Evolutionary conservation across 2,113 vertebrate genomes (phyloP).

Genomic region (Chaetura pelagica): DNA sequence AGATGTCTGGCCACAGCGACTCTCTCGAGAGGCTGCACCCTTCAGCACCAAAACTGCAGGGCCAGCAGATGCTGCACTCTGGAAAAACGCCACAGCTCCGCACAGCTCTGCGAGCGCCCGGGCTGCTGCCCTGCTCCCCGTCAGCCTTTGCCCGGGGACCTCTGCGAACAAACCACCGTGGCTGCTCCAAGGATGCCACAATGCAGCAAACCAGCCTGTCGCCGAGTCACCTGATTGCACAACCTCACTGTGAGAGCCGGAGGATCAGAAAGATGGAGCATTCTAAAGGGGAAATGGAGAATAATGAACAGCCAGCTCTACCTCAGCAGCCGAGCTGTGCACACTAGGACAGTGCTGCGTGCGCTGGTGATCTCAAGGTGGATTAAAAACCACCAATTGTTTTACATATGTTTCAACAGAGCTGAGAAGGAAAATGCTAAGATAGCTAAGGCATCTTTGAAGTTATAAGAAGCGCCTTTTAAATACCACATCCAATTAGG

Average conservation of each 20-base stretch:
- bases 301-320: background rate
- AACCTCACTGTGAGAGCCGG: background rate
- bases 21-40: background rate
- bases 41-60: background rate
- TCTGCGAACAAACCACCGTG: background rate
- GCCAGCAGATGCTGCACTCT: background rate
- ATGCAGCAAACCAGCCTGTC: slow-evolving; percentile 58
- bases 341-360: background rate
- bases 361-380: background rate
- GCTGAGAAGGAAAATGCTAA: background rate
- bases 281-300: slow-evolving; percentile 68
- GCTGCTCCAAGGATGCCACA: slow-evolving; percentile 43
- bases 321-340: background rate
- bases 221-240: slow-evolving; percentile 53
- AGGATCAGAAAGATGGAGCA: slow-evolving; percentile 39
- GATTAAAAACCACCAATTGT: background rate
- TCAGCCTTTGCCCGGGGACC: background rate
- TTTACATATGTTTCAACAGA: background rate
- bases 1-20: background rate
- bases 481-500: background rate
- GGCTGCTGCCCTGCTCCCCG: background rate
- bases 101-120: background rate
- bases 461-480: background rate
- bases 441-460: background rate
- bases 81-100: accelerated